Evolutionary conservation across 35 echinoderm and acorn worm genomes (phyloP).

Genomic region (Hemicentrotus pulcherrimus): DNA sequence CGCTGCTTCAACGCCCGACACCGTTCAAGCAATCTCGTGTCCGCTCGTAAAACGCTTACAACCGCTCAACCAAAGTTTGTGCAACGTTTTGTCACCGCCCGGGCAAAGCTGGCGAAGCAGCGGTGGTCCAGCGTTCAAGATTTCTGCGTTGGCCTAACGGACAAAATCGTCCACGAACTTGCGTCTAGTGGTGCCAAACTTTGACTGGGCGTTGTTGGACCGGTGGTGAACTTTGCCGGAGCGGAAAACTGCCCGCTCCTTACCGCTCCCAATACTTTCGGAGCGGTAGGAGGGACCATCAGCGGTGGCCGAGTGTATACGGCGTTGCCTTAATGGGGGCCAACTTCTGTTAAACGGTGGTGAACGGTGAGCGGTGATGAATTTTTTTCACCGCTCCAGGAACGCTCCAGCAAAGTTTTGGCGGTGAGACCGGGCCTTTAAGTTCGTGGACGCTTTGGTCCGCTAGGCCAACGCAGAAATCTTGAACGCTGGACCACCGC

Average conservation of each 20-base stretch:
- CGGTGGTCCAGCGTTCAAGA: conserved; percentile 38
- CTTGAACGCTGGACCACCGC: conserved; percentile 36
- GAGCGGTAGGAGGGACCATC: conserved; percentile 39
- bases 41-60: conserved; percentile 45
- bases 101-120: conserved; percentile 38
- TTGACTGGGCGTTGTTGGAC: conserved; percentile 38
- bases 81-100: conserved; percentile 30
- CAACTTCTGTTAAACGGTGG: conserved; percentile 28
- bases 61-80: conserved; percentile 37
- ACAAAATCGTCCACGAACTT: conserved; percentile 1
- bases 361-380: too few relatives aligned
- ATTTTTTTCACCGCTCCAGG: conserved; percentile 40
- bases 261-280: conserved; percentile 4
- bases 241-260: conserved; percentile 37
- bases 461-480: conserved; percentile 42
- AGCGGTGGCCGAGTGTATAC: conserved; percentile 31
- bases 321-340: conserved; percentile 32
- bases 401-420: background rate
- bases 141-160: background rate
- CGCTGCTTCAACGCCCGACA: conserved; percentile 44
- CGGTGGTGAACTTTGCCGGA: conserved; percentile 45
- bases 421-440: background rate
- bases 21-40: conserved; percentile 34
- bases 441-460: conserved; percentile 42
- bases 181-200: conserved; percentile 24